Conservation (phyloP, 2,113 vertebrate genomes). For the Menura novaehollandiae region DNA sequence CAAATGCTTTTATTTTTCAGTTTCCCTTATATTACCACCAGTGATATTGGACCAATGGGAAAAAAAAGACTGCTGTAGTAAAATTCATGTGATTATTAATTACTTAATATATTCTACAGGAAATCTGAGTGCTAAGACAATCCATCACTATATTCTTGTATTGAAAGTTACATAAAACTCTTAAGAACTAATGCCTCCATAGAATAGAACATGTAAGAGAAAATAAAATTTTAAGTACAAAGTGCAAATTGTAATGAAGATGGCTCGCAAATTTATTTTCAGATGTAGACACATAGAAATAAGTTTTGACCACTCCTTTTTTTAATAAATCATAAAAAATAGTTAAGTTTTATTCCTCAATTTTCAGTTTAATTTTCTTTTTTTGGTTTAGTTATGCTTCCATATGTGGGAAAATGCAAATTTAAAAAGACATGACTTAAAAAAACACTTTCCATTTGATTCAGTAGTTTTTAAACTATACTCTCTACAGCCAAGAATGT, state of each 20-base stretch:
- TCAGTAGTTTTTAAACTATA: neutral
- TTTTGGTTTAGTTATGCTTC: neutral
- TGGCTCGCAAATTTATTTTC: neutral
- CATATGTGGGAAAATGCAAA: neutral
- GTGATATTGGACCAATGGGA: neutral
- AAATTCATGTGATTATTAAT: neutral
- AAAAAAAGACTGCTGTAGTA: neutral
- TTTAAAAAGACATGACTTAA: neutral
- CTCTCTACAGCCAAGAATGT: neutral
- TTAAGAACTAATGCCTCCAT: neutral
- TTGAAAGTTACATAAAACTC: neutral
- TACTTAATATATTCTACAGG: neutral
- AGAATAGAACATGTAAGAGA: neutral
- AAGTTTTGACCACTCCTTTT: neutral
- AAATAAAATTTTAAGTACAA: neutral
- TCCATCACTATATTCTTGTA: neutral
- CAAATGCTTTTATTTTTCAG: neutral
- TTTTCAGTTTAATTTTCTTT: neutral
- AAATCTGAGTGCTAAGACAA: neutral
- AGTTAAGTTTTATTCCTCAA: neutral
- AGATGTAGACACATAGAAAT: neutral
- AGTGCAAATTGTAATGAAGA: neutral
- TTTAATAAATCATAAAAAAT: neutral
- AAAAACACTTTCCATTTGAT: neutral
- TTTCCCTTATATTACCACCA: neutral